Evolutionary conservation across 1,140 invertebrate genomes (phyloP), one percentile per base, ranked within the genome.

Genomic region (Plodia interpunctella): DNA sequence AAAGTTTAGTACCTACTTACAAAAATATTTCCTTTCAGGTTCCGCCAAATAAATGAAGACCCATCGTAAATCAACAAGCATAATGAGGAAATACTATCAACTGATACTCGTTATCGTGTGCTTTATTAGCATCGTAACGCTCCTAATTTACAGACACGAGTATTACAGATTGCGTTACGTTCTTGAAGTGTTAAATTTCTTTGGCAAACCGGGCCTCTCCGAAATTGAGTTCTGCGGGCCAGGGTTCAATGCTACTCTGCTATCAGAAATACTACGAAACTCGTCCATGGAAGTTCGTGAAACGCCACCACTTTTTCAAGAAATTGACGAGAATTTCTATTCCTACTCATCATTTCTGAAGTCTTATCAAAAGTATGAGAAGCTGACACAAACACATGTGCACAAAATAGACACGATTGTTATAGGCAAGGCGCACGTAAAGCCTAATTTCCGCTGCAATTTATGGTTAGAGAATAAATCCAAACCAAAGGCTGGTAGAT

Each of bases 51-150:
- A 80, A 77, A 88, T 88, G 86, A 88, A 87, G 77, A 77, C 73
- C 57, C 64, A 70, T 62, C 74, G 83, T 56, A 83, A 84, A 64
- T 62, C 81, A 17, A 66, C 77, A 58, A 72, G 70, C 25, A 78
- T 63, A 64, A 96, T 95, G 94, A 92, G 91, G 80, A 95, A 95
- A 86, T 95, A 95, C 79, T 93, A 95, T 66, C 94, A 95, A 82
- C 90, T 95, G 55, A 81, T 93, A 51, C 84, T 96, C 52, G 83
- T 94, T 44, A 82, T 94, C 10, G 90, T 92, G 38, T 94, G 94
- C 15, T 71, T 92, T 57, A 68, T 94, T 9, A 95, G 94, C 78
- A 84, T 95, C 19, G 79, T 93, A n/a, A 92, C 93, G 17, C 88
- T 96, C 61, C 80, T 96, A 4, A 91, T 95, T 65, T 96, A 96